phyloP scores from a whole-genome alignment of 1,140 invertebrate genomes.

The Scaptomyza hsui region DNA sequence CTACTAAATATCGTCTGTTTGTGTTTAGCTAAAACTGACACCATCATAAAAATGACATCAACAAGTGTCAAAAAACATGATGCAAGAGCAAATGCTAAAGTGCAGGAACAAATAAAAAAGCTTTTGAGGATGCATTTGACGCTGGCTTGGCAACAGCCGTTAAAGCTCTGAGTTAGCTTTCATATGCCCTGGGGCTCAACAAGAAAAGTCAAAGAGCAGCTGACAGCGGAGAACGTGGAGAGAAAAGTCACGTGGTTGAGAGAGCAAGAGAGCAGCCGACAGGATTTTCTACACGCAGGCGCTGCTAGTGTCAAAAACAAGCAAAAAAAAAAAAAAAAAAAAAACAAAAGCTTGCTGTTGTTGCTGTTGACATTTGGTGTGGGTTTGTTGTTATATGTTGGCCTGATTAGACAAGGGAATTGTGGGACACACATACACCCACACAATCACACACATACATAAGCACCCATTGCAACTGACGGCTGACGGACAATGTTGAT shows the following conservation, averaged over 20 bases:
- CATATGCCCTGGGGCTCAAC: constrained; percentile 27
- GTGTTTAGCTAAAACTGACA: constrained; percentile 12
- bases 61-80: constrained; percentile 45
- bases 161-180: constrained; percentile 36
- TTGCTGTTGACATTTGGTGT: constrained; percentile 32
- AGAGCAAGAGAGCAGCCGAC: not conserved
- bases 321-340: not conserved
- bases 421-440: constrained; percentile 43
- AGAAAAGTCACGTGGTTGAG: constrained; percentile 47
- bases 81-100: no score
- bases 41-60: constrained; percentile 54
- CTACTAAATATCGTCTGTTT: not conserved
- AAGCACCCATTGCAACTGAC: constrained; percentile 22
- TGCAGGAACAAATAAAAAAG: constrained; percentile 25
- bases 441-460: not conserved
- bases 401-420: constrained; percentile 58
- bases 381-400: constrained; percentile 67
- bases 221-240: constrained; percentile 35
- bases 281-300: constrained; percentile 49
- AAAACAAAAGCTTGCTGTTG: constrained; percentile 31
- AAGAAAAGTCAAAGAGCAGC: constrained; percentile 44
- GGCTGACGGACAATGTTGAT: constrained; percentile 45
- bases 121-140: constrained; percentile 35
- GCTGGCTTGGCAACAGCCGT: constrained; percentile 21
- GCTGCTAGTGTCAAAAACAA: constrained; percentile 65